Base-by-base conservation (phyloP, 2,113 vertebrate species). In the Oreamnos americanus region DNA sequence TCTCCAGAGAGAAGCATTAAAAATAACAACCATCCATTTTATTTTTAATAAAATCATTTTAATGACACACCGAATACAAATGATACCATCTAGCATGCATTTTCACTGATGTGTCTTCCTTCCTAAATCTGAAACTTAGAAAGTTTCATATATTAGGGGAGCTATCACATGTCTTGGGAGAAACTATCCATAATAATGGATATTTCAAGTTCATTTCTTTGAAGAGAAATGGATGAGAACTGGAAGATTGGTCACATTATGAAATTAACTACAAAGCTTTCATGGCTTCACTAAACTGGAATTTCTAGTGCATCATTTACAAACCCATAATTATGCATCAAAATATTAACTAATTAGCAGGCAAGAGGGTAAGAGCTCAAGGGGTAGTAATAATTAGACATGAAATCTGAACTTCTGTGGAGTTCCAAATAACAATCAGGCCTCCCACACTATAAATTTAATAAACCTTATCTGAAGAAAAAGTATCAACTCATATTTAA, bases 281-380 rank as follows among this genome's bases (percentile, higher is more conserved):
- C 96, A 97, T 21, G 60, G 89, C 91, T 98, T 98, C 98, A 93
- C 97, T 95, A 87, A 98, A 98, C 98, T 0, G 0, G 96, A 98
- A 92, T 93, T 97, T 98, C 98, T 94, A 95, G 94, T 94, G 96
- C 91, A 96, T 96, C 94, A 10, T 71, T 97, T 97, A 98, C 91
- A 98, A 98, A 94, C 87, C 95, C 89, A 94, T 98, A 97, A 98
- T 98, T 98, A 98, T 58, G 39, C 90, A 81, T 91, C 97, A 98
- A 98, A 98, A 96, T 94, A 64, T 95, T 84, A 97, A 97, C 96
- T 97, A 98, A 98, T 98, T 98, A 98, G 94, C 95, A 96, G 97
- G 97, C n/a, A 95, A 97, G 96, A 98, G 64, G 81, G 94, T 94
- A 87, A 89, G 51, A 98, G 94, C 89, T 98, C 97, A 96, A 97